These are phyloP conservation scores for Rostrhamus sociabilis DNA, from an alignment of 2,797 vertebrate species.

Conservation along the genomic window DNA sequence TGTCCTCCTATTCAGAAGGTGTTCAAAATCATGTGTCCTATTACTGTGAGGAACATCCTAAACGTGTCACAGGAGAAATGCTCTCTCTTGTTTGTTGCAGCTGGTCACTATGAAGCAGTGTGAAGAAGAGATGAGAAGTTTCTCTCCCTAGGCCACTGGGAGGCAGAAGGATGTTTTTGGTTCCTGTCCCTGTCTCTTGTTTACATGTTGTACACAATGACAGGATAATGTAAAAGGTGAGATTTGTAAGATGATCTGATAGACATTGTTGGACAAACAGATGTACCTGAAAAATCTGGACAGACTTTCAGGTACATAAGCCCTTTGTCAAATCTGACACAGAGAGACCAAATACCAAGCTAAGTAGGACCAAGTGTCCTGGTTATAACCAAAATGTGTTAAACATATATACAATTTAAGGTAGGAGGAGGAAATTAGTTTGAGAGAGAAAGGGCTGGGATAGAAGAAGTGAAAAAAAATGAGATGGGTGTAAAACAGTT, in stretches of 20 bases:
- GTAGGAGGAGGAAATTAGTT: background rate
- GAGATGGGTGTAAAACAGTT: background rate
- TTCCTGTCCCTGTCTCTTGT: background rate
- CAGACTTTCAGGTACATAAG: background rate
- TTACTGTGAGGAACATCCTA: background rate
- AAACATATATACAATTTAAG: background rate
- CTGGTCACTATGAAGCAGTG: background rate
- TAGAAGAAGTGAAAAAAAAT: background rate
- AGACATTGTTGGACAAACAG: background rate
- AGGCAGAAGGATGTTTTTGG: background rate
- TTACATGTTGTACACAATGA: background rate
- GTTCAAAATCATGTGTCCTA: background rate
- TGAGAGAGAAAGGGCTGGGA: background rate
- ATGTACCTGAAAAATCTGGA: background rate
- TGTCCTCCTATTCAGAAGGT: background rate
- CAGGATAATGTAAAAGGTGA: background rate
- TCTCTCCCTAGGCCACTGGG: background rate
- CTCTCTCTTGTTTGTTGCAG: background rate
- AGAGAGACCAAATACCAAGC: background rate
- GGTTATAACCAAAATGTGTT: background rate
- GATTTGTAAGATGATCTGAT: background rate
- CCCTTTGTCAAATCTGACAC: background rate
- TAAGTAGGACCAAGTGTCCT: background rate
- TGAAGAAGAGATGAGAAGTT: background rate
- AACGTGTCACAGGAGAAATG: background rate